Evolutionary conservation across 2,113 vertebrate genomes (phyloP).

Genomic region (Tyrannus savana): DNA sequence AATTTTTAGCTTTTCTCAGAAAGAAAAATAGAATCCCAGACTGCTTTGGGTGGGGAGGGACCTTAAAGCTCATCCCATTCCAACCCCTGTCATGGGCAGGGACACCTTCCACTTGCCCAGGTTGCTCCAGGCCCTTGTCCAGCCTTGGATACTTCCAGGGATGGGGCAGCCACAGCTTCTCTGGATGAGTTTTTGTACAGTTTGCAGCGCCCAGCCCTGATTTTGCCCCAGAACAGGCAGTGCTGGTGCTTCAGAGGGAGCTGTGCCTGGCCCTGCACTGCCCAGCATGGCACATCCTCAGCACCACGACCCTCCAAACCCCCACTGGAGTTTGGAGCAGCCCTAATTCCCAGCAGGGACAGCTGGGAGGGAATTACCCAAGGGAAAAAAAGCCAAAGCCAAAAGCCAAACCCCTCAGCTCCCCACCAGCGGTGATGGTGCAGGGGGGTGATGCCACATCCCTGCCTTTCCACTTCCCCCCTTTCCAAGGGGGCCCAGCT

Average conservation of each 20-base stretch:
- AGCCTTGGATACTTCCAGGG: not conserved
- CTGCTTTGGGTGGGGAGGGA: not conserved
- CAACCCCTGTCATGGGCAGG: not conserved
- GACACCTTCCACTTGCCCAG: accelerated
- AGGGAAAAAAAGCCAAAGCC: not conserved
- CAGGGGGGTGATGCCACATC: not conserved
- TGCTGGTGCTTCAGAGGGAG: not conserved
- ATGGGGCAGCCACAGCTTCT: not conserved
- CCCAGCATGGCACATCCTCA: not conserved
- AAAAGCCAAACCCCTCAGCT: too few species aligned
- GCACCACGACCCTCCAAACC: not conserved
- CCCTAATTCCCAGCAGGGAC: not conserved
- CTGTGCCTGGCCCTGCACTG: accelerated
- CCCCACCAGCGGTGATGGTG: not conserved
- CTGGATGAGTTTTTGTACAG: not conserved
- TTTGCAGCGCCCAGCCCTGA: not conserved
- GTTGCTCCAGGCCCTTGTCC: accelerated
- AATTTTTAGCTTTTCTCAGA: not conserved
- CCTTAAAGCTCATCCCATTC: not conserved
- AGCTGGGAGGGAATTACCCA: not conserved
- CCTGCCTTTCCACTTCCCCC: not conserved
- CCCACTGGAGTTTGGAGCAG: not conserved
- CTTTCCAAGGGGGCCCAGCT: not conserved
- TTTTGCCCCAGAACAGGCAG: not conserved
- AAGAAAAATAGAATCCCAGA: not conserved